These are phyloP conservation scores for Perca fluviatilis DNA, from an alignment of 2,113 vertebrate genomes.

Conservation along the genomic window DNA sequence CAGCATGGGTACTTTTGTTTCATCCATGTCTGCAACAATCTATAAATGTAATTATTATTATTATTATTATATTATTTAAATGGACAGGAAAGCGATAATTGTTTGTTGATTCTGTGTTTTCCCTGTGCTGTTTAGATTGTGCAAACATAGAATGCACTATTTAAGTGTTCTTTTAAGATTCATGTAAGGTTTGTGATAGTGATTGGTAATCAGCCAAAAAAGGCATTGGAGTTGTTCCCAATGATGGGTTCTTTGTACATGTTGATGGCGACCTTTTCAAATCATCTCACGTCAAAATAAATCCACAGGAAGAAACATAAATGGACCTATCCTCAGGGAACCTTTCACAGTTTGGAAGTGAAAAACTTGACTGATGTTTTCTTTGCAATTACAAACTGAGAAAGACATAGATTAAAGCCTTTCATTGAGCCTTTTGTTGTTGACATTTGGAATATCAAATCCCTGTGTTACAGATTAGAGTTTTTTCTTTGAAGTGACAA, in stretches of 20 bases:
- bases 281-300: constrained; percentile 25
- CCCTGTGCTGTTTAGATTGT: too few species aligned
- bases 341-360: constrained; percentile 21
- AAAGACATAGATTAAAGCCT: constrained; percentile 55
- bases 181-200: neutral
- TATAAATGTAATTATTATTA: too few species aligned
- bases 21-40: too few species aligned
- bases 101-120: too few species aligned
- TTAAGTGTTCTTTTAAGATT: neutral
- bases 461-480: constrained; percentile 48
- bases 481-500: constrained; percentile 60
- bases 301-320: constrained; percentile 6
- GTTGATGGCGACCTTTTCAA: constrained; percentile 33
- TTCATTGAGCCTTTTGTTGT: constrained; percentile 56
- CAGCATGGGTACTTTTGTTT: neutral
- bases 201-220: neutral
- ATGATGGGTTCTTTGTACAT: neutral
- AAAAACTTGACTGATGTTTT: constrained; percentile 46
- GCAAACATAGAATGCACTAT: neutral
- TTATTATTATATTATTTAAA: too few species aligned
- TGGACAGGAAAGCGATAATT: too few species aligned
- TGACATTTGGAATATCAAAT: constrained; percentile 64
- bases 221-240: neutral
- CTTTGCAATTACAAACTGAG: constrained; percentile 38
- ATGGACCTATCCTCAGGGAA: constrained; percentile 29